A percentile compares a stretch with the other conserved stretches of the same genome.
Conservation (phyloP, 2,888 invertebrate genomes). For the Leptinotarsa juncta region DNA sequence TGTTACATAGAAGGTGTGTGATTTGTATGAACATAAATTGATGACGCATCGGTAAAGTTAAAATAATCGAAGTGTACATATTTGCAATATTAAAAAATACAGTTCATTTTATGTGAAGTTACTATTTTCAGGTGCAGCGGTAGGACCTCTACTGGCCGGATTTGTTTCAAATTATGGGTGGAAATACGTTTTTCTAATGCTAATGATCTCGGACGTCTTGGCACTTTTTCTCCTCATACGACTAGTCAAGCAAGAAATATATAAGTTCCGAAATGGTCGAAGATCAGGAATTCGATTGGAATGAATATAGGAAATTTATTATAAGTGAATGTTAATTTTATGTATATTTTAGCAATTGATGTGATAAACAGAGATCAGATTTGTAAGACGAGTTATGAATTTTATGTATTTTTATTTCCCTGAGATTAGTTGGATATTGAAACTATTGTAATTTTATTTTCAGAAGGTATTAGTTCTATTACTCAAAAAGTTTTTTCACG, state of each 20-base stretch:
- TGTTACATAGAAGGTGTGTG: no score
- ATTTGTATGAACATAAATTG: no score
- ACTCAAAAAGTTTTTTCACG: no score
- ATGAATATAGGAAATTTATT: slow-evolving; percentile 27
- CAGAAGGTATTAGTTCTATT: no score
- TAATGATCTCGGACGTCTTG: slow-evolving; percentile 83
- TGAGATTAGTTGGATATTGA: no score
- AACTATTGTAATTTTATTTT: no score
- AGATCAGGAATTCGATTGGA: slow-evolving; percentile 46
- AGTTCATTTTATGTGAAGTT: no score
- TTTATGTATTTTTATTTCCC: no score
- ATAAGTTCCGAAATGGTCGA: slow-evolving; percentile 47
- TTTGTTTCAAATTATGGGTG: slow-evolving; percentile 81
- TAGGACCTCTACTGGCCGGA: slow-evolving; percentile 91
- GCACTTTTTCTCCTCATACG: slow-evolving; percentile 79
- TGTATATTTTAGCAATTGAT: not conserved
- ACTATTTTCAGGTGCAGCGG: slow-evolving; percentile 80
- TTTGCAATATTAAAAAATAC: no score
- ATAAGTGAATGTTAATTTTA: not conserved
- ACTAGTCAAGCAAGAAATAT: slow-evolving; percentile 67
- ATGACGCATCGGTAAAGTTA: no score
- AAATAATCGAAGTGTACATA: no score
- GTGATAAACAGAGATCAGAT: slow-evolving; percentile 2
- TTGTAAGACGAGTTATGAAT: not conserved
- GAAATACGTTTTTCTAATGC: slow-evolving; percentile 91